These are phyloP conservation scores for Camelus dromedarius DNA, from an alignment of 2,113 vertebrate species.

Conservation along the genomic window DNA sequence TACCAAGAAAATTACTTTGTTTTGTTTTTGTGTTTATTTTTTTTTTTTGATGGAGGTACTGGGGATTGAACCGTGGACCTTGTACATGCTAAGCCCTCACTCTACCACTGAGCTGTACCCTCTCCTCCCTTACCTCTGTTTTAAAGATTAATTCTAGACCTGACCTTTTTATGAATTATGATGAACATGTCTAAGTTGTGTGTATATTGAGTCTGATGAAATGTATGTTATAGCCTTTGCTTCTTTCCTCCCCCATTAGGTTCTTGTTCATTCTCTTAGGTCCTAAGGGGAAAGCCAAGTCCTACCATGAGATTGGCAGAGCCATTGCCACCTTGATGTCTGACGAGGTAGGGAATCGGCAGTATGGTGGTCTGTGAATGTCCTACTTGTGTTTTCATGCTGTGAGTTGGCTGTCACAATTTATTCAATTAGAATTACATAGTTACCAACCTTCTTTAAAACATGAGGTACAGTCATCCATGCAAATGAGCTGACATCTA, in stretches of 20 bases:
- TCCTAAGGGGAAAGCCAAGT: constrained; percentile 98
- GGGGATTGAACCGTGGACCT: no score
- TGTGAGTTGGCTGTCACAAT: neutral
- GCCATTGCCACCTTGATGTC: constrained; percentile 99
- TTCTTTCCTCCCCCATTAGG: constrained; percentile 86
- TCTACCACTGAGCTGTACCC: no score
- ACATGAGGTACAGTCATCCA: neutral
- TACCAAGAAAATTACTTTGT: neutral
- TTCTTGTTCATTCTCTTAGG: constrained; percentile 98
- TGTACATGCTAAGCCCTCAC: no score
- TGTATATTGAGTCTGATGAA: neutral
- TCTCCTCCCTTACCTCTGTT: neutral
- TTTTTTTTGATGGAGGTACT: no score
- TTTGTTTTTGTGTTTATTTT: no score
- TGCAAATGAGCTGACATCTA: neutral
- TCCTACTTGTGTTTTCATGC: neutral
- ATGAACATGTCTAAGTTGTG: neutral
- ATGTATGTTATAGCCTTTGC: constrained; percentile 55
- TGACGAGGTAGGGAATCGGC: constrained; percentile 91
- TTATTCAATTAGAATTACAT: neutral
- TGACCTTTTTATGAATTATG: neutral
- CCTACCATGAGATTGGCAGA: constrained; percentile 98
- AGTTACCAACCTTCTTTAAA: neutral
- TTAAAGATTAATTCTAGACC: neutral
- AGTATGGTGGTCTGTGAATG: neutral